These are phyloP conservation scores for Hassar affinis DNA, from an alignment of 2,113 vertebrate species.

Conservation along the genomic window DNA sequence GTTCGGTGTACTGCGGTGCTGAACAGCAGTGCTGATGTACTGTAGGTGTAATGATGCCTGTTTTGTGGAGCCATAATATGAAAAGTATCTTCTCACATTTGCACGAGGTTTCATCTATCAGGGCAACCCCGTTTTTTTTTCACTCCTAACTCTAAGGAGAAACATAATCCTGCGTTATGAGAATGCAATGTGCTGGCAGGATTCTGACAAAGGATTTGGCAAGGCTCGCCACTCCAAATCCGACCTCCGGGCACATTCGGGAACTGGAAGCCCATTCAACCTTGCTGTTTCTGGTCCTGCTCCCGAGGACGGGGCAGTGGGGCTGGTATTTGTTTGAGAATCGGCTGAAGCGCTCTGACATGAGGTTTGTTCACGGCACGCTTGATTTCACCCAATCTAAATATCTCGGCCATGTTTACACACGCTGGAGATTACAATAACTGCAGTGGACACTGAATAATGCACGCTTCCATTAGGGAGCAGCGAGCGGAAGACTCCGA, in stretches of 20 bases:
- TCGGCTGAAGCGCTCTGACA: neutral
- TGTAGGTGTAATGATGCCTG: neutral
- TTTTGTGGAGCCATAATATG: neutral
- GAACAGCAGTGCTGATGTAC: neutral
- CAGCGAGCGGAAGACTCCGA: slow-evolving; percentile 28
- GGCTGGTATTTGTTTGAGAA: neutral
- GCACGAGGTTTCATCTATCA: neutral
- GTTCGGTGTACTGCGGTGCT: neutral
- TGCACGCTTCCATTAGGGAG: slow-evolving; percentile 52
- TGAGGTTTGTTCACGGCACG: neutral
- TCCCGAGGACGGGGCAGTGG: neutral
- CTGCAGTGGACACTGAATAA: slow-evolving; percentile 54
- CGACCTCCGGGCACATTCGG: neutral
- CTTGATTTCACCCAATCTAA: slow-evolving; percentile 35
- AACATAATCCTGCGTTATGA: slow-evolving; percentile 4
- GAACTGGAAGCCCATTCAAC: neutral
- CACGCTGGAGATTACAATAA: slow-evolving; percentile 16
- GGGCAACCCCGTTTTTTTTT: neutral
- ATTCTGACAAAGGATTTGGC: neutral
- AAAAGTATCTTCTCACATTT: slow-evolving; percentile 21
- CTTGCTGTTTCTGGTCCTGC: slow-evolving; percentile 3
- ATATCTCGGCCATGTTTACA: slow-evolving; percentile 42
- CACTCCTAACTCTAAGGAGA: slow-evolving; percentile 20
- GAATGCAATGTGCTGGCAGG: slow-evolving; percentile 4
- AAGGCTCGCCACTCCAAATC: neutral